Percentiles rank a stretch among this genome's conserved stretches.
phyloP scores from a whole-genome alignment of 2,888 invertebrate species.

The Embidobia sp. region DNA sequence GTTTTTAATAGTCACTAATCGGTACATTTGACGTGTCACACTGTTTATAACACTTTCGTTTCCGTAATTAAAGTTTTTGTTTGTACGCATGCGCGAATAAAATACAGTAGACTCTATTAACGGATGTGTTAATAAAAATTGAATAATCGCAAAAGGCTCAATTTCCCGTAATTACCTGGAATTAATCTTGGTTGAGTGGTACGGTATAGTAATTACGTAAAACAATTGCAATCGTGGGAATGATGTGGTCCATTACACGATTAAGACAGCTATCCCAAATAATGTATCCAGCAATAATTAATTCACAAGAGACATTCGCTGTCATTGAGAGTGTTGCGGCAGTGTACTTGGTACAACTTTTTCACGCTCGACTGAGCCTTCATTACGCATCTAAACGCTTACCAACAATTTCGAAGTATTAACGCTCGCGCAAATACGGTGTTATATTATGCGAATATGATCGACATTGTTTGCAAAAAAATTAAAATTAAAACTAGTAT shows the following conservation, averaged over 20 bases:
- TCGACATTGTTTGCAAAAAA: no score
- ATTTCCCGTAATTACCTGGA: no score
- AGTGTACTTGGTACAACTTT: constrained; percentile 11
- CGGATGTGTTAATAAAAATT: no score
- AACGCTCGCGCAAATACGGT: not conserved
- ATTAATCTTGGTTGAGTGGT: constrained; percentile 18
- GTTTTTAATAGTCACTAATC: no score
- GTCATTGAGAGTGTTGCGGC: constrained; percentile 15
- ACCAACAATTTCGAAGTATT: not conserved
- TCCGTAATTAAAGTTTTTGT: no score
- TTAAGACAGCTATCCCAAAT: constrained; percentile 32
- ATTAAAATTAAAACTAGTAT: no score
- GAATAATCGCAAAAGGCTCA: no score
- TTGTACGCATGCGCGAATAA: no score
- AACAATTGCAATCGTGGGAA: constrained; percentile 29
- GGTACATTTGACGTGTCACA: no score
- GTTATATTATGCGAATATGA: no score
- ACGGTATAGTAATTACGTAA: constrained; percentile 13
- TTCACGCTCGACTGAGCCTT: not conserved
- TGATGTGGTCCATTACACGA: constrained; percentile 39
- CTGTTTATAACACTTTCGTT: constrained; percentile 25
- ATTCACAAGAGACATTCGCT: constrained; percentile 26
- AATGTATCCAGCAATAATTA: constrained; percentile 28
- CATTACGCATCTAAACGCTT: constrained; percentile 4
- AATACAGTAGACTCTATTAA: no score